These are phyloP conservation scores for Chondrosia reniformis DNA, from an alignment of 37 sponge, comb jelly and placozoan genomes.

Conservation along the genomic window DNA sequence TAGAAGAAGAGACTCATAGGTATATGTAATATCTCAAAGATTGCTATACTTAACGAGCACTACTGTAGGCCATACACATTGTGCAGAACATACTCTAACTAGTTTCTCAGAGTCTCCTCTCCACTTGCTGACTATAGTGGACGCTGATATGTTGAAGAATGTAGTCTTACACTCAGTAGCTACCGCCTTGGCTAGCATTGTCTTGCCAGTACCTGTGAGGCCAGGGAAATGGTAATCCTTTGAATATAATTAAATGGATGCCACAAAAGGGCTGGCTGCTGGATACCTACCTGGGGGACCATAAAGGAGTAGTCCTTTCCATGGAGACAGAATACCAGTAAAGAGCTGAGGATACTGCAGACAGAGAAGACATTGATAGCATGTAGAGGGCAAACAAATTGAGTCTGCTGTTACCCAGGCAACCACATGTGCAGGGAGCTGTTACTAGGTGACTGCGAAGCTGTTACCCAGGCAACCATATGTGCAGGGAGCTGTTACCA, in stretches of 20 bases:
- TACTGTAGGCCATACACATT: not conserved
- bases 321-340: constrained; percentile 96
- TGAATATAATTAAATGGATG: no score
- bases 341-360: constrained; percentile 93
- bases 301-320: constrained; percentile 98
- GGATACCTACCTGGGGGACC: constrained; percentile 94
- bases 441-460: no score
- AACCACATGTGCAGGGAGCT: no score
- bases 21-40: no score
- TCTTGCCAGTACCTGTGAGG: constrained; percentile 91
- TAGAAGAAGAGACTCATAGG: no score
- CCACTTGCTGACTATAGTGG: constrained; percentile 99
- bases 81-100: constrained; percentile 55
- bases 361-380: not conserved
- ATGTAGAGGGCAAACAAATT: not conserved
- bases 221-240: not conserved
- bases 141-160: constrained; percentile 99
- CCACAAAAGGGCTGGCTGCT: no score
- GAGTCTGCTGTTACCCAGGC: no score
- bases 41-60: no score
- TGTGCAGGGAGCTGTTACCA: no score
- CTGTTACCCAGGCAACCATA: no score
- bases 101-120: constrained; percentile 99
- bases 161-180: constrained; percentile 99
- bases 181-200: constrained; percentile 97